Conservation (phyloP, 1,140 invertebrate genomes). For the Papilio polyxenes region DNA sequence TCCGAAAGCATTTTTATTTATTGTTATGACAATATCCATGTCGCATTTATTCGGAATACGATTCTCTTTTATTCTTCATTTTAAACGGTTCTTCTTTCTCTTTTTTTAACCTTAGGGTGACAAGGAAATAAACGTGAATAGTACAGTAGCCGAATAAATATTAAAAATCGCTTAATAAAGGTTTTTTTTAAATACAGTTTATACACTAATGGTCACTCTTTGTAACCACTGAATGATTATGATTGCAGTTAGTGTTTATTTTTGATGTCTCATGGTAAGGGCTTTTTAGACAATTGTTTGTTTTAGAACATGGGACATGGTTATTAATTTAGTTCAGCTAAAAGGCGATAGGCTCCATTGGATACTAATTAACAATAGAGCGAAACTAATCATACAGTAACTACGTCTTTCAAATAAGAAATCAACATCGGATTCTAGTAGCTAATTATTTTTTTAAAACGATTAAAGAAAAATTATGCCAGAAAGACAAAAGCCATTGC, state of each 20-base stretch:
- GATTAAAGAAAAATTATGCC: background rate
- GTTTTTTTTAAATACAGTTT: too few species aligned
- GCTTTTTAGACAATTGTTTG: background rate
- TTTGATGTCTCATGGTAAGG: background rate
- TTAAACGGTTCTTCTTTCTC: background rate
- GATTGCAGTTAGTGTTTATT: background rate
- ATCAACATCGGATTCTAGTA: background rate
- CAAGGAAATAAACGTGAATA: background rate
- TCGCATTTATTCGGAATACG: conserved; percentile 12
- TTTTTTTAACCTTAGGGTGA: background rate
- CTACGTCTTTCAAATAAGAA: background rate
- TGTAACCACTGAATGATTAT: too few species aligned
- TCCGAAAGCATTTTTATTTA: conserved; percentile 32
- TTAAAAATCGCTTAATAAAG: background rate
- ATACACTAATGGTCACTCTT: background rate
- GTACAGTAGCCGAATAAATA: background rate
- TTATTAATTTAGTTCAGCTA: background rate
- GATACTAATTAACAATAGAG: conserved; percentile 4
- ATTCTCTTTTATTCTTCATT: conserved; percentile 6
- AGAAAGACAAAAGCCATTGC: background rate
- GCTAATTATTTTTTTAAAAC: background rate
- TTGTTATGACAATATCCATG: conserved; percentile 25
- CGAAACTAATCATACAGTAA: conserved; percentile 1
- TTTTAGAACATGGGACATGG: conserved; percentile 1
- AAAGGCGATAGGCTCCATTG: conserved; percentile 5